Evolutionary conservation across 92 coral and sea anemone genomes (phyloP).

Genomic region (Montipora capitata): DNA sequence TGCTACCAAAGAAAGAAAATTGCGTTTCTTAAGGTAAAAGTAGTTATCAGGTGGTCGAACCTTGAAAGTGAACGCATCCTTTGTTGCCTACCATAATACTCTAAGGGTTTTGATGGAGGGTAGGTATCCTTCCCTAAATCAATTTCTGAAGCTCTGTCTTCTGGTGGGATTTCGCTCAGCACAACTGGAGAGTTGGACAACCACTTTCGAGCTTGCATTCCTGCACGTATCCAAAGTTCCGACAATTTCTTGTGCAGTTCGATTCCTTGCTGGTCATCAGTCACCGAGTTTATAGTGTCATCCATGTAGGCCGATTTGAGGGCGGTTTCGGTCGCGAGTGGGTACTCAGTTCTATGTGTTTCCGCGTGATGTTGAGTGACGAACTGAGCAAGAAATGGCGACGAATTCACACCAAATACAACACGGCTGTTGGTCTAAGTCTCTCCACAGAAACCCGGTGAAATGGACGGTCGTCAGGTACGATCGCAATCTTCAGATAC

Average conservation of each 20-base stretch:
- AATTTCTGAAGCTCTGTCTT: conserved; percentile 65
- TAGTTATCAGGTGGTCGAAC: conserved; percentile 33
- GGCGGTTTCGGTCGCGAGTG: conserved; percentile 50
- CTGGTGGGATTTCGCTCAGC: conserved; percentile 47
- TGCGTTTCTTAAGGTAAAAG: conserved; percentile 31
- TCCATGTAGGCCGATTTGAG: conserved; percentile 70
- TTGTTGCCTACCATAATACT: conserved; percentile 57
- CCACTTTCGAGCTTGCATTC: conserved; percentile 73
- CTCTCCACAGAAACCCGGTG: conserved; percentile 70
- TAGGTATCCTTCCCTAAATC: conserved; percentile 41
- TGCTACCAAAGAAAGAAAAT: conserved; percentile 66
- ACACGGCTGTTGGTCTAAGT: conserved; percentile 32
- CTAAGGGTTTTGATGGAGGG: conserved; percentile 59
- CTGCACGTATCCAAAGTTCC: conserved; percentile 31
- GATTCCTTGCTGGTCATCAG: conserved; percentile 42
- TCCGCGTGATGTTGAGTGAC: too few relatives aligned
- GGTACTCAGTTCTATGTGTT: not conserved
- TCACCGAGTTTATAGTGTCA: conserved; percentile 60
- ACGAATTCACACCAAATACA: conserved; percentile 68
- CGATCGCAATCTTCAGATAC: conserved; percentile 60
- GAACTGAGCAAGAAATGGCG: conserved; percentile 72
- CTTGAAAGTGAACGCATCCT: conserved; percentile 69
- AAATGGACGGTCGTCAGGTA: conserved; percentile 37
- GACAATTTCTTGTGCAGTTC: conserved; percentile 54
- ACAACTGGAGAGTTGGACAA: conserved; percentile 74